Conservation (phyloP, 1,140 invertebrate genomes). For the Lasioglossum baleicum region DNA sequence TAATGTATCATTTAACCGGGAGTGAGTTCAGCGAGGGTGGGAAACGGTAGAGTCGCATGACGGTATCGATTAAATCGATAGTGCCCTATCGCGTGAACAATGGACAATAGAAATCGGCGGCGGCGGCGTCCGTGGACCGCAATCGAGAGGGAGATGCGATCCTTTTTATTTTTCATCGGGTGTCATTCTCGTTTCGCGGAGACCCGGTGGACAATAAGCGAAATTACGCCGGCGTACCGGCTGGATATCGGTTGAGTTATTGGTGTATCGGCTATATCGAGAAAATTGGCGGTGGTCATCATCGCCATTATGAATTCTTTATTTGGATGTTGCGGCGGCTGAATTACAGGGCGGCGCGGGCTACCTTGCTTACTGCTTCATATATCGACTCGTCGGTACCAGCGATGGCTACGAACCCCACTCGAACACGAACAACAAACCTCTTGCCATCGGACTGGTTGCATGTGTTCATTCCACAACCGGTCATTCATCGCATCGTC, state of each 20-base stretch:
- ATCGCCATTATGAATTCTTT: conserved; percentile 80
- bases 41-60: conserved; percentile 25
- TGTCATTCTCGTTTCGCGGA: conserved; percentile 26
- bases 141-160: not conserved
- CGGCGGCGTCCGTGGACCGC: not conserved
- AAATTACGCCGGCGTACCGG: conserved; percentile 46
- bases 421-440: conserved; percentile 6
- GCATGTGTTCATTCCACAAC: not conserved
- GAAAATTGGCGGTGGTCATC: conserved; percentile 78
- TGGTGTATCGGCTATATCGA: conserved; percentile 75
- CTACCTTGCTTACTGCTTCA: conserved; percentile 79
- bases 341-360: conserved; percentile 78
- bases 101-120: too few relatives aligned
- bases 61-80: conserved; percentile 8
- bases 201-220: conserved; percentile 49
- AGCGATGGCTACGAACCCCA: conserved; percentile 52
- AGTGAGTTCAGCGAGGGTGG: too few relatives aligned
- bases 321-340: conserved; percentile 76
- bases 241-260: conserved; percentile 70
- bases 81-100: not conserved
- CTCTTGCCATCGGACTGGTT: not conserved
- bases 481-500: not conserved
- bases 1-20: too few relatives aligned
- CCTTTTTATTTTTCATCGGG: not conserved
- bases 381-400: conserved; percentile 63